phyloP scores from a whole-genome alignment of 2,797 vertebrate species.

The Gymnocypris eckloni region DNA sequence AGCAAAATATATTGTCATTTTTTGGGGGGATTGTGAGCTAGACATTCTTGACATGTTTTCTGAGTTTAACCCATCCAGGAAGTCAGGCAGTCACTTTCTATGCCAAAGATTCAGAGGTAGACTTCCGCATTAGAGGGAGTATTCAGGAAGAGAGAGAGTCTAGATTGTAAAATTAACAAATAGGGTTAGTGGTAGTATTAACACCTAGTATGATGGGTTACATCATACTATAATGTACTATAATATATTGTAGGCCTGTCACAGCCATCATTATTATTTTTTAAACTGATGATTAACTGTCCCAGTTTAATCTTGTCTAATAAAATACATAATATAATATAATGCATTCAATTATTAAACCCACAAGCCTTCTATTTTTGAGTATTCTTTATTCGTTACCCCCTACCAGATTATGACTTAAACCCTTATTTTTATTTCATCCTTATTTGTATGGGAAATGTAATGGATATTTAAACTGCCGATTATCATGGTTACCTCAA shows the following conservation, averaged over 20 bases:
- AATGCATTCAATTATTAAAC: neutral
- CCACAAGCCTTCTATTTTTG: neutral
- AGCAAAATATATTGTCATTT: neutral
- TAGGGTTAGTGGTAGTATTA: too few species aligned
- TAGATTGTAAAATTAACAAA: neutral
- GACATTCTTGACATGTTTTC: neutral
- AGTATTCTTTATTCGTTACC: neutral
- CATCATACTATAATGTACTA: neutral
- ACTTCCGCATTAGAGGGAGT: neutral
- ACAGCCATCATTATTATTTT: too few species aligned
- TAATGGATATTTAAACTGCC: neutral
- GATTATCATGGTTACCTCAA: neutral
- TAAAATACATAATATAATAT: neutral
- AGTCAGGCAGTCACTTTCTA: neutral
- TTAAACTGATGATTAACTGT: neutral
- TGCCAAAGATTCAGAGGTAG: neutral
- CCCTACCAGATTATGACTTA: neutral
- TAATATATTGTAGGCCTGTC: too few species aligned
- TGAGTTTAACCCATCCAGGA: neutral
- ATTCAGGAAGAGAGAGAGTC: neutral
- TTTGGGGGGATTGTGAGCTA: neutral
- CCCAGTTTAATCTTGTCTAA: neutral
- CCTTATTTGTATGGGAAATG: neutral
- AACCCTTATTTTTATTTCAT: neutral
- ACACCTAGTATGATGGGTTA: too few species aligned